Conservation (phyloP, 2,113 vertebrate species). For the Apeltes quadracus region DNA sequence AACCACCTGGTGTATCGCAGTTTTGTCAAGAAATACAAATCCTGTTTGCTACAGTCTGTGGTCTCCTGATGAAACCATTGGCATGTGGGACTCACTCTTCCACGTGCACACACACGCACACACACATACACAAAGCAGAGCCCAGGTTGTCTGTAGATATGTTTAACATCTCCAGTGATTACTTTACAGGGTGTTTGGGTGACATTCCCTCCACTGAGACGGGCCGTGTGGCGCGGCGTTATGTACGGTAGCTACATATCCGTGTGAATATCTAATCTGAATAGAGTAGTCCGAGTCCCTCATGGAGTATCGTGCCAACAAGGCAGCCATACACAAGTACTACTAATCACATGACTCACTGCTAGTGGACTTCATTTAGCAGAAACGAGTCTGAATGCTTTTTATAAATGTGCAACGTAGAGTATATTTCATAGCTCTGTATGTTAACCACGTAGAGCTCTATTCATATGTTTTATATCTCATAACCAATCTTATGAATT, state of each 20-base stretch:
- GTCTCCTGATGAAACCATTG: constrained; percentile 46
- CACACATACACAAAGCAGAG: constrained; percentile 37
- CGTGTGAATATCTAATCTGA: constrained; percentile 66
- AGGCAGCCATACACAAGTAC: constrained; percentile 47
- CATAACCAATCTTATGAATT: constrained; percentile 24
- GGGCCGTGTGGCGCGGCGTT: constrained; percentile 45
- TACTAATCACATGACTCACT: constrained; percentile 49
- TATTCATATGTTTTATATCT: constrained; percentile 59
- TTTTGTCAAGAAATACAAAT: constrained; percentile 39
- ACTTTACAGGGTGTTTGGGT: constrained; percentile 66
- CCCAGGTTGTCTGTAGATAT: constrained; percentile 62
- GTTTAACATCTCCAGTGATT: constrained; percentile 66
- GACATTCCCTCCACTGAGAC: constrained; percentile 50
- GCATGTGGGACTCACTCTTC: constrained; percentile 28
- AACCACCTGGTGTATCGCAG: constrained; percentile 13
- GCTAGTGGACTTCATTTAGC: constrained; percentile 36
- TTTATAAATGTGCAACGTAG: constrained; percentile 65
- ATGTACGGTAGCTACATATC: constrained; percentile 69
- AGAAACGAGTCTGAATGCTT: constrained; percentile 56
- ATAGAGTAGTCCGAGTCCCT: constrained; percentile 64
- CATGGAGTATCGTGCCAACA: constrained; percentile 54
- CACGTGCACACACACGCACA: constrained; percentile 36
- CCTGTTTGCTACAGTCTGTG: constrained; percentile 58
- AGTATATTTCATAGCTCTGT: constrained; percentile 66
- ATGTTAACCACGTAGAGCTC: constrained; percentile 56